A percentile compares a stretch with the other conserved stretches of the same genome.
Evolutionary conservation across 92 coral and sea anemone genomes (phyloP).

Genomic region (Palythoa grandiflora): DNA sequence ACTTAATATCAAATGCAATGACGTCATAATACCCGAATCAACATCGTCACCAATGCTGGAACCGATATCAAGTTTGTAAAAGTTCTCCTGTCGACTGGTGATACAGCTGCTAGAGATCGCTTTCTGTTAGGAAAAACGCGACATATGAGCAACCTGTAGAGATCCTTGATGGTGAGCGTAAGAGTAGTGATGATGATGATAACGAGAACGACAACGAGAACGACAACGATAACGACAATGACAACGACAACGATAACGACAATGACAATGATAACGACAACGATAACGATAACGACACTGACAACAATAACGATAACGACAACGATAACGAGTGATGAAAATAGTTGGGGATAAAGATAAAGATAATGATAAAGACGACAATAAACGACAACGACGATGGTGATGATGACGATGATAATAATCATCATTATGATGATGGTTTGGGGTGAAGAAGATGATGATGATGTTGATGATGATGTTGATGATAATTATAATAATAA

Average conservation of each 20-base stretch:
- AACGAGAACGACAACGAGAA: not conserved
- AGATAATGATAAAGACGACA: not conserved
- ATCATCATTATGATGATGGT: not conserved
- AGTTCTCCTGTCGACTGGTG: not conserved
- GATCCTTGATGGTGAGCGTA: not conserved
- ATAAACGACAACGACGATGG: no score
- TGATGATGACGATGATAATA: no score
- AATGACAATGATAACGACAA: not conserved
- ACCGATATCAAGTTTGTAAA: not conserved
- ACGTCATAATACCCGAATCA: not conserved
- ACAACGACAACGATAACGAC: not conserved
- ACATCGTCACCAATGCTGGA: not conserved
- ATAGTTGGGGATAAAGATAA: not conserved
- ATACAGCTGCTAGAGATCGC: constrained; percentile 30
- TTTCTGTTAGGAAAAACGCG: not conserved
- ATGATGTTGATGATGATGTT: not conserved
- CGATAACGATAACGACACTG: not conserved
- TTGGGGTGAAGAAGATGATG: not conserved
- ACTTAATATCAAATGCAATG: no score
- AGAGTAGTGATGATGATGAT: not conserved
- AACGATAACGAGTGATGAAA: not conserved
- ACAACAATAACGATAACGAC: no score
- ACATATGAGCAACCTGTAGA: not conserved
- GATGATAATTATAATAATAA: not conserved
- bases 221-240: not conserved